Conservation (phyloP, 2,888 invertebrate genomes). For the Acleris cristana region DNA sequence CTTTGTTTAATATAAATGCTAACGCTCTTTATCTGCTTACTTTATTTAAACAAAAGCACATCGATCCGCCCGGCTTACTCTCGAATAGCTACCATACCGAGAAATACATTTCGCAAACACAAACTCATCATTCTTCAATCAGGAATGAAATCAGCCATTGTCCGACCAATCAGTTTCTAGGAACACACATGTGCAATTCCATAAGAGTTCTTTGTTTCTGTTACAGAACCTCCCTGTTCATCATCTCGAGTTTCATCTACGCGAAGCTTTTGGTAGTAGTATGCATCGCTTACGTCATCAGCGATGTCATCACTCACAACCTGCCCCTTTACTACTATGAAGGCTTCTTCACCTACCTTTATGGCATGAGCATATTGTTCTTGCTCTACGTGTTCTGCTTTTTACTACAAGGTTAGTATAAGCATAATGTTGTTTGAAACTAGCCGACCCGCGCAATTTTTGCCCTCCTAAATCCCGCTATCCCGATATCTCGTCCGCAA, state of each 20-base stretch:
- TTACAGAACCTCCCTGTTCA: conserved; percentile 96
- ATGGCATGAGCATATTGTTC: conserved; percentile 96
- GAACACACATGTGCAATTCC: conserved; percentile 27
- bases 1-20: too few relatives aligned
- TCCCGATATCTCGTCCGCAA: too few relatives aligned
- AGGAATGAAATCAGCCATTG: conserved; percentile 32
- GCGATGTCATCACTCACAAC: conserved; percentile 96
- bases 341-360: conserved; percentile 97
- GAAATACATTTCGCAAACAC: background rate
- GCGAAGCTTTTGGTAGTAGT: conserved; percentile 96
- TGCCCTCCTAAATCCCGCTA: too few relatives aligned
- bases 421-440: conserved; percentile 44
- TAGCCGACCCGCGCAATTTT: too few relatives aligned
- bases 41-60: too few relatives aligned
- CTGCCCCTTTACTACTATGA: conserved; percentile 96
- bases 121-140: conserved; percentile 15
- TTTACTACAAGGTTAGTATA: conserved; percentile 93
- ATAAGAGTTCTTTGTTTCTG: conserved; percentile 49
- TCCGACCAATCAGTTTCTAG: conserved; percentile 22
- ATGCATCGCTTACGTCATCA: conserved; percentile 96
- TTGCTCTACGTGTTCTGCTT: conserved; percentile 97
- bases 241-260: conserved; percentile 98
- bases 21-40: too few relatives aligned
- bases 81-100: background rate
- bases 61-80: too few relatives aligned